Evolutionary conservation across 2,113 vertebrate species (phyloP), one percentile per base, ranked within the genome.

Genomic region (Poicephalus meyeri): DNA sequence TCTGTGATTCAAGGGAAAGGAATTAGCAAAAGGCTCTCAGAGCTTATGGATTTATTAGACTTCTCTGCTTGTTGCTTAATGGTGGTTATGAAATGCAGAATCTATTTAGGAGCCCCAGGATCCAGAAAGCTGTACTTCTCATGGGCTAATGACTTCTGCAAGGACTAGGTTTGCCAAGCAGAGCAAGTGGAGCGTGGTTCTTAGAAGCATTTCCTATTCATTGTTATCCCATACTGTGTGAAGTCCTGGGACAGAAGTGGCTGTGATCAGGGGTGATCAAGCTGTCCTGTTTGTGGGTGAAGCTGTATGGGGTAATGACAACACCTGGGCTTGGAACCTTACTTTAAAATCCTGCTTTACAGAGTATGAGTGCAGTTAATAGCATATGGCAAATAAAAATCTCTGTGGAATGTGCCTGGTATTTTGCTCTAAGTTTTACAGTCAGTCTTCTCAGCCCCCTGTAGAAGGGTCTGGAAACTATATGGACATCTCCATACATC

Each of bases 141-240:
- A 35, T 26, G 24, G 20, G 8, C 9, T 74, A 63, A 50, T 39
- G 55, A 25, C 4, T 74, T 83, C 39, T 46, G 25, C 0, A 1
- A 84, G 35, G 47, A 24, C 35, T 21, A 44, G 23, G 1, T 12
- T 74, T 84, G 39, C 31, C 37, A 73, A 58, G 50, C 16, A 55
- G 53, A 88, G 17, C 9, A 37, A 47, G 16, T 16, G 31, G 29
- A 39, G 6, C 0, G 0, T 5, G 7, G 11, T 15, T 84, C 64
- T 56, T 0, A 0, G 15, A 42, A 26, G 11, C 6, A 1, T 53
- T 91, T 35, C 21, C 26, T 2, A 0, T 41, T 65, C 4, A 13
- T 20, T 84, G 39, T 42, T 84, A 52, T 4, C 10, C 70, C 60
- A 3, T 31, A 64, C 6, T 11, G 3, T 11, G 28, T 50, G 44